A percentile compares a stretch with the other conserved stretches of the same genome.
Conservation (phyloP, 2,797 vertebrate genomes). For the Spheniscus humboldti region DNA sequence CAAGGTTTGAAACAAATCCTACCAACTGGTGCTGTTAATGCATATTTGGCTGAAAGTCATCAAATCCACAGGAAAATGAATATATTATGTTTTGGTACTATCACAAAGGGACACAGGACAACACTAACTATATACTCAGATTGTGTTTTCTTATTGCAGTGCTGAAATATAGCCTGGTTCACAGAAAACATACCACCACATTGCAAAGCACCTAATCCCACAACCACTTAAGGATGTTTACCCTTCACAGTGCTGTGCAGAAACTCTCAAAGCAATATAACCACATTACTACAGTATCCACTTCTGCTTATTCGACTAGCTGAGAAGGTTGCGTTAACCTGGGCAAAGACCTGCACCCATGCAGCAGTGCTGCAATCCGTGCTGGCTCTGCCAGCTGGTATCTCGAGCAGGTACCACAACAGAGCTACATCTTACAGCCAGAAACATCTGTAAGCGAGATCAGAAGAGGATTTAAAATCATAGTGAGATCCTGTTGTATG, state of each 20-base stretch:
- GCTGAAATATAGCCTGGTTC: neutral
- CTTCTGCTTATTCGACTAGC: neutral
- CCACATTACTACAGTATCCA: accelerated
- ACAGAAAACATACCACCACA: accelerated
- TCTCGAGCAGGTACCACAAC: neutral
- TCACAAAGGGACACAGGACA: neutral
- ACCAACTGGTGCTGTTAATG: neutral
- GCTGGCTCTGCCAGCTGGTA: neutral
- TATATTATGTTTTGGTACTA: neutral
- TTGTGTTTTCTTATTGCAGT: neutral
- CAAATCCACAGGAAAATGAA: neutral
- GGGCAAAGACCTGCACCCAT: accelerated
- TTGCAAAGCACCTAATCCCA: neutral
- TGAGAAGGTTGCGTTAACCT: neutral
- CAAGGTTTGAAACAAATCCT: neutral
- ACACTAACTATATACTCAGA: neutral
- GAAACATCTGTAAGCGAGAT: neutral
- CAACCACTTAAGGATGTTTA: neutral
- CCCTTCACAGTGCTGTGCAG: accelerated
- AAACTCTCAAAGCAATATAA: neutral
- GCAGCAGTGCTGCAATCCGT: neutral
- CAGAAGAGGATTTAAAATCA: neutral
- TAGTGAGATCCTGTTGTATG: neutral
- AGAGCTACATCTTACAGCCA: neutral
- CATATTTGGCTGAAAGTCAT: neutral